Evolutionary conservation across 2,888 invertebrate genomes (phyloP).

Genomic region (Beris chalybata): DNA sequence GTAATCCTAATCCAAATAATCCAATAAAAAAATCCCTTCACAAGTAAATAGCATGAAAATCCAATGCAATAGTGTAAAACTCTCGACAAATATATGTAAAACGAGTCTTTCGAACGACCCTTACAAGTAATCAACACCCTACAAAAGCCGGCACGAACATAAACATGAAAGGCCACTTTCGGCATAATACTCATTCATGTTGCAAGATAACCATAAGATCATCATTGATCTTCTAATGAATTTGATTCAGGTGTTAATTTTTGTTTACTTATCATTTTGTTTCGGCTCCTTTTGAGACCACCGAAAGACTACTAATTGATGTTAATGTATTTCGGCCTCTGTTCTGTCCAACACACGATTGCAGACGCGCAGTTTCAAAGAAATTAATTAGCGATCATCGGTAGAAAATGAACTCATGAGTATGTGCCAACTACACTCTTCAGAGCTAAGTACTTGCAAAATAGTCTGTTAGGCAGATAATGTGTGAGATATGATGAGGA

Average conservation of each 20-base stretch:
- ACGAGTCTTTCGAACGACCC: no score
- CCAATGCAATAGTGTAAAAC: no score
- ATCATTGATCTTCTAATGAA: conserved; percentile 36
- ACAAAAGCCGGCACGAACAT: not conserved
- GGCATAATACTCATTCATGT: conserved; percentile 25
- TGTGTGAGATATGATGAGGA: conserved; percentile 24
- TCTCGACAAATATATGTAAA: no score
- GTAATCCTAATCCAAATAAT: no score
- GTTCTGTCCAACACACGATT: conserved; percentile 7
- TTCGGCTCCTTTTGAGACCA: conserved; percentile 40
- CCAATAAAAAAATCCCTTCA: no score
- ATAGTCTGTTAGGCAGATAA: conserved; percentile 20
- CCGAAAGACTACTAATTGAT: conserved; percentile 37
- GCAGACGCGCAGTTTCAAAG: conserved; percentile 30
- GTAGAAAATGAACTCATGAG: conserved; percentile 16
- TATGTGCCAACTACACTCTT: not conserved
- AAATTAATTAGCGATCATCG: conserved; percentile 31
- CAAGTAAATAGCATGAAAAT: no score
- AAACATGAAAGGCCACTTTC: conserved; percentile 32
- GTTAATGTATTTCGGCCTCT: conserved; percentile 32
- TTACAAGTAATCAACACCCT: no score
- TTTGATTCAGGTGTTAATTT: conserved; percentile 42
- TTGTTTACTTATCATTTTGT: conserved; percentile 39
- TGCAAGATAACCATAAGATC: conserved; percentile 29
- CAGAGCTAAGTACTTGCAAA: conserved; percentile 15